phyloP scores from a whole-genome alignment of 2,797 vertebrate genomes.

The Melanotaenia trifasciata region DNA sequence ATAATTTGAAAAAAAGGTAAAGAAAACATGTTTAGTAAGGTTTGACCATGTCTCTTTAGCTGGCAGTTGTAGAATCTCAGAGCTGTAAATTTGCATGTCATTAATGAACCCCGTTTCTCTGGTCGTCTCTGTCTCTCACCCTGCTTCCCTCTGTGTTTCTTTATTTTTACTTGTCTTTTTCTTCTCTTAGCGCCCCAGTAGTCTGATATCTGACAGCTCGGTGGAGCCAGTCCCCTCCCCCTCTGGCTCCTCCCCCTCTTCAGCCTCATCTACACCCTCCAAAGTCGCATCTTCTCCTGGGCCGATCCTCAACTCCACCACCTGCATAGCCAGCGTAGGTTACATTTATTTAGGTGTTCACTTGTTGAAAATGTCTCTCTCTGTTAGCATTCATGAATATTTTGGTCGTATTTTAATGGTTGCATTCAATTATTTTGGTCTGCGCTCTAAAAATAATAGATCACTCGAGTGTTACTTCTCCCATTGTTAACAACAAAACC shows the following conservation, averaged over 20 bases:
- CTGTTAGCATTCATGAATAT: neutral
- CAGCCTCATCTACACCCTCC: slow-evolving; percentile 69
- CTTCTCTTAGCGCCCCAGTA: slow-evolving; percentile 80
- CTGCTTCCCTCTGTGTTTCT: slow-evolving; percentile 3
- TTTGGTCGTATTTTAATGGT: neutral
- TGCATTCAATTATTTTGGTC: neutral
- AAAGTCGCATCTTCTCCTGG: slow-evolving; percentile 70
- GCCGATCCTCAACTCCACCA: slow-evolving; percentile 69
- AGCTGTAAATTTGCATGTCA: too few relatives aligned
- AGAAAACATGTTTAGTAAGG: neutral
- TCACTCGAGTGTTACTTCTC: neutral
- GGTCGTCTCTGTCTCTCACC: slow-evolving; percentile 9
- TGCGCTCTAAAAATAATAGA: neutral
- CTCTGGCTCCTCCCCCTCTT: slow-evolving; percentile 75
- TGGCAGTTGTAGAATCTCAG: too few relatives aligned
- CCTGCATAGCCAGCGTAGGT: slow-evolving; percentile 73
- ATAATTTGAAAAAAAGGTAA: neutral
- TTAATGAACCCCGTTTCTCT: slow-evolving; percentile 17
- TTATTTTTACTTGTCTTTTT: slow-evolving; percentile 8
- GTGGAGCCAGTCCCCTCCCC: slow-evolving; percentile 85
- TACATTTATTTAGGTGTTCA: slow-evolving; percentile 9
- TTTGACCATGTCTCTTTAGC: too few relatives aligned
- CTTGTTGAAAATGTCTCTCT: neutral
- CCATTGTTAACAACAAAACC: neutral
- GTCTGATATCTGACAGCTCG: slow-evolving; percentile 84